A percentile compares a stretch with the other conserved stretches of the same genome.
Evolutionary conservation across 2,888 invertebrate species (phyloP).

Genomic region (Hemicrepidius hirtus): DNA sequence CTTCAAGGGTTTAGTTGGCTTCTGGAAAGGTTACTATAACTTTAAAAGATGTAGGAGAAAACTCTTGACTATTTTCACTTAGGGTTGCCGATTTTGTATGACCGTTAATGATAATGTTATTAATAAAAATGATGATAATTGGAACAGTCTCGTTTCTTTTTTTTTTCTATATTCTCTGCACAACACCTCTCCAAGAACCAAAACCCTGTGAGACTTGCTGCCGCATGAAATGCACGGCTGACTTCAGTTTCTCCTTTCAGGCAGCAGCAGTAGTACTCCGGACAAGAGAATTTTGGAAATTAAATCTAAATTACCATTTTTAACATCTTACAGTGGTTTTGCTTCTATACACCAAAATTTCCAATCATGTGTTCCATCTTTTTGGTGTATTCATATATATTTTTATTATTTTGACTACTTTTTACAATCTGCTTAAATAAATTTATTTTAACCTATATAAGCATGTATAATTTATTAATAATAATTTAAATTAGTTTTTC

Average conservation of each 20-base stretch:
- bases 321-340: slow-evolving; percentile 64
- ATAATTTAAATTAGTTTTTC: neutral
- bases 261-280: slow-evolving; percentile 60
- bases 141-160: slow-evolving; percentile 56
- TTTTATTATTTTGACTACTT: slow-evolving; percentile 57
- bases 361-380: slow-evolving; percentile 49
- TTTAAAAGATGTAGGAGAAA: slow-evolving; percentile 84
- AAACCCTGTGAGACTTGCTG: slow-evolving; percentile 64
- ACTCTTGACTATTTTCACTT: slow-evolving; percentile 63
- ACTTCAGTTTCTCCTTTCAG: slow-evolving; percentile 65
- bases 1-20: slow-evolving; percentile 85
- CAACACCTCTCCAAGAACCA: slow-evolving; percentile 69
- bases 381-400: slow-evolving; percentile 53
- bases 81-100: slow-evolving; percentile 61
- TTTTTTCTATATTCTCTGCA: slow-evolving; percentile 45
- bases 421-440: slow-evolving; percentile 52
- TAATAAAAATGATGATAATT: slow-evolving; percentile 66
- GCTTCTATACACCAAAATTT: slow-evolving; percentile 58
- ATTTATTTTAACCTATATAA: slow-evolving; percentile 46
- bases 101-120: slow-evolving; percentile 55
- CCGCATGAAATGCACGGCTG: slow-evolving; percentile 54
- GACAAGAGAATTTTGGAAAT: slow-evolving; percentile 64
- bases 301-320: slow-evolving; percentile 64
- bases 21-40: slow-evolving; percentile 89
- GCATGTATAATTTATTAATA: slow-evolving; percentile 35